Evolutionary conservation across 2,113 vertebrate genomes (phyloP).

Genomic region (Cynopterus brachyotis): DNA sequence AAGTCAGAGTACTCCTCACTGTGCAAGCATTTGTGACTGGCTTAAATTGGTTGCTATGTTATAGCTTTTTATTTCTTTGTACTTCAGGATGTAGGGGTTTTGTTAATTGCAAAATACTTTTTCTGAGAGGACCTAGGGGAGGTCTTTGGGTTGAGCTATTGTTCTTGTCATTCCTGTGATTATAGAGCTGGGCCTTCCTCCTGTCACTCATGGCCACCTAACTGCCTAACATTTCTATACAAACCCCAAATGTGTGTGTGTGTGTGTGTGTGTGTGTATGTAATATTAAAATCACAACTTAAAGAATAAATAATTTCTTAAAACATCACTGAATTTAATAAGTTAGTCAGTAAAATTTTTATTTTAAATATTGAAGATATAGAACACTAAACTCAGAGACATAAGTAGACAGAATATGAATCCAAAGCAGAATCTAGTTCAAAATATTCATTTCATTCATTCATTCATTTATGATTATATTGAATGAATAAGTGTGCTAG

Average conservation of each 20-base stretch:
- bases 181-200: no score
- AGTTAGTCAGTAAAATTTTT: neutral
- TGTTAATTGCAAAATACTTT: no score
- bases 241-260: neutral
- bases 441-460: neutral
- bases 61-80: no score
- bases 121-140: no score
- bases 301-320: neutral
- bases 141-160: no score
- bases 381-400: neutral
- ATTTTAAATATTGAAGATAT: neutral
- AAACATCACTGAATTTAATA: neutral
- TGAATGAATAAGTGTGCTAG: neutral
- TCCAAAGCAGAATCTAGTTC: neutral
- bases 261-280: no score
- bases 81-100: no score
- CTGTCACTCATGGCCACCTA: no score
- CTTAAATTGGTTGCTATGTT: no score
- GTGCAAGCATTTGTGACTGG: no score
- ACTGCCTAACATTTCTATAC: neutral
- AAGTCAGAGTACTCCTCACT: no score
- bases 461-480: neutral
- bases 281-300: neutral
- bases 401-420: neutral
- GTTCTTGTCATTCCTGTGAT: no score